These are phyloP conservation scores for Eubasilissa regina DNA, from an alignment of 1,140 invertebrate genomes.

Conservation along the genomic window DNA sequence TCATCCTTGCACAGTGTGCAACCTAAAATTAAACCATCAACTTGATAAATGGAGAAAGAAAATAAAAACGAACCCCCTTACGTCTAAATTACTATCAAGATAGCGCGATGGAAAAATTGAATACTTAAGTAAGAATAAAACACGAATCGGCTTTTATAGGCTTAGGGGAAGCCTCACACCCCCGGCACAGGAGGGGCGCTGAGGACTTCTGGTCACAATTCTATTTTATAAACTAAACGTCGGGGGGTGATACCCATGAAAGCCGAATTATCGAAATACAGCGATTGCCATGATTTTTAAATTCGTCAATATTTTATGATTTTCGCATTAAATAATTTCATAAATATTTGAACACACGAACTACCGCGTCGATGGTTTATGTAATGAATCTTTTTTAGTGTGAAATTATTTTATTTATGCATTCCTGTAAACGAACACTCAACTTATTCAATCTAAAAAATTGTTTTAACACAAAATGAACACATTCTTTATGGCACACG, in stretches of 20 bases:
- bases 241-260: constrained; percentile 39
- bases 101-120: constrained; percentile 38
- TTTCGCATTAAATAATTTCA: too few species aligned
- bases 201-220: constrained; percentile 50
- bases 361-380: too few species aligned
- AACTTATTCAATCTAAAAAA: too few species aligned
- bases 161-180: background rate
- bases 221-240: constrained; percentile 59
- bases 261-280: background rate
- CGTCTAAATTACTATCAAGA: constrained; percentile 26
- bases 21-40: constrained; percentile 38
- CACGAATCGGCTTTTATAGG: constrained; percentile 43
- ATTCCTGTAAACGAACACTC: too few species aligned
- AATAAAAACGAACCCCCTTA: constrained; percentile 7
- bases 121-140: constrained; percentile 46
- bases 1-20: constrained; percentile 11
- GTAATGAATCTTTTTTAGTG: too few species aligned
- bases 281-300: background rate
- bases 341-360: too few species aligned
- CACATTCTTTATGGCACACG: too few species aligned
- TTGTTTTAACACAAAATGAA: too few species aligned
- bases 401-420: too few species aligned
- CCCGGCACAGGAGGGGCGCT: constrained; percentile 17
- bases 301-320: too few species aligned
- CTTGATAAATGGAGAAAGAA: constrained; percentile 32